phyloP scores from a whole-genome alignment of 2,797 vertebrate genomes.

The Allobates femoralis region DNA sequence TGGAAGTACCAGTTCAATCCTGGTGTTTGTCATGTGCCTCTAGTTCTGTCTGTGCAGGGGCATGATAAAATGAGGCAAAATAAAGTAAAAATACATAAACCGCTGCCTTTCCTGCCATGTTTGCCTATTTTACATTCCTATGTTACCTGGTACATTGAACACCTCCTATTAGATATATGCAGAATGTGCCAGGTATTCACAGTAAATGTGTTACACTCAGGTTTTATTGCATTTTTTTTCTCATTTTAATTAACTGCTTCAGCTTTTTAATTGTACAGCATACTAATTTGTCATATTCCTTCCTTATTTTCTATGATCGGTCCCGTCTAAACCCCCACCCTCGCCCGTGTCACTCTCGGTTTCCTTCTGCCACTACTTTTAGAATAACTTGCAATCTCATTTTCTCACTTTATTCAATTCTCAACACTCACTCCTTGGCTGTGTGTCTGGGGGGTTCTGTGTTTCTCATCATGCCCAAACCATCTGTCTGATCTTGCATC shows the following conservation, averaged over 20 bases:
- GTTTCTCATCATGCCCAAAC: conserved; percentile 43
- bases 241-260: conserved; percentile 26
- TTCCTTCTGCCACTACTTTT: conserved; percentile 43
- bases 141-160: background rate
- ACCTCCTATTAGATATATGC: background rate
- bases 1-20: too few species aligned
- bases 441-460: conserved; percentile 45
- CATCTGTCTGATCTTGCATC: conserved; percentile 60
- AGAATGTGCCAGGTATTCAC: background rate
- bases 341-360: conserved; percentile 34
- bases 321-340: conserved; percentile 38
- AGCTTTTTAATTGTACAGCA: conserved; percentile 26
- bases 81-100: background rate
- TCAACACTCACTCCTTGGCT: conserved; percentile 51
- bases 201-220: background rate
- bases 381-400: conserved; percentile 57
- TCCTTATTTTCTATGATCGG: conserved; percentile 21
- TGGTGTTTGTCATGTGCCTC: too few species aligned
- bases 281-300: conserved; percentile 38
- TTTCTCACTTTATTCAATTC: conserved; percentile 61
- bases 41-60: too few species aligned
- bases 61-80: too few species aligned
- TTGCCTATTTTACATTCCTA: background rate
- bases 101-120: background rate
- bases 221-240: background rate